Evolutionary conservation across 1,140 invertebrate species (phyloP), one percentile per base, ranked within the genome.

Genomic region (Lineus longissimus): DNA sequence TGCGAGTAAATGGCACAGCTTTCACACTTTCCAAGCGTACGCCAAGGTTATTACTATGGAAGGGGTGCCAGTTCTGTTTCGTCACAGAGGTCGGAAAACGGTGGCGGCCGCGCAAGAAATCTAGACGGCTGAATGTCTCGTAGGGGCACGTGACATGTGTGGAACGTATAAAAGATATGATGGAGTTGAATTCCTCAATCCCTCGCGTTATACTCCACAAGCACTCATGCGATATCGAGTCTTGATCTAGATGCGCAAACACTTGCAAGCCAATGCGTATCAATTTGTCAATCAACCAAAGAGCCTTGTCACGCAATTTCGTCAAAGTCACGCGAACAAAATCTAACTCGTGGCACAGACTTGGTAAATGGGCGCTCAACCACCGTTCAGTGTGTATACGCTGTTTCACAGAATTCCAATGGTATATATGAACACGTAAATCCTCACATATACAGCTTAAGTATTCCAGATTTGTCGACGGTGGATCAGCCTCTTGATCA

Each of bases 401-500:
- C 59, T 79, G 77, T 61, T 78, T 78, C 41, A 81, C 74, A 40
- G 69, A 73, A 60, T 79, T 79, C 78, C 79, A 81, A 58, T 78
- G 76, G 40, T 73, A 75, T 1, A 76, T 71, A 58, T 78, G 76
- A 15, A 76, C 70, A 0, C 79, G 65, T 36, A 81, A 65, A 59
- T 81, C 79, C 54, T 81, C 79, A 72, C 78, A 80, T 6, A 81
- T 56, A 15, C 71, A 70, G 66, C 74, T 76, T 30, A 81, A 62
- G 64, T 73, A 74, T 51, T 74, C 78, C 25, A 81, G 66, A 59
- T 80, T 79, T 54, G 76, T 79, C 23, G 71, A 68, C 1, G 73
- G 70, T 9, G 72, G 59, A 36, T 73, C 72, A 29, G 64, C 56
- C 4, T 69, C 55, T 63, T 68, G 72, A 30, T 76, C 70, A n/a